Percentiles rank a stretch among this genome's conserved stretches.
These are phyloP conservation scores for Lerista edwardsae DNA, from an alignment of 2,797 vertebrate genomes.

Conservation along the genomic window DNA sequence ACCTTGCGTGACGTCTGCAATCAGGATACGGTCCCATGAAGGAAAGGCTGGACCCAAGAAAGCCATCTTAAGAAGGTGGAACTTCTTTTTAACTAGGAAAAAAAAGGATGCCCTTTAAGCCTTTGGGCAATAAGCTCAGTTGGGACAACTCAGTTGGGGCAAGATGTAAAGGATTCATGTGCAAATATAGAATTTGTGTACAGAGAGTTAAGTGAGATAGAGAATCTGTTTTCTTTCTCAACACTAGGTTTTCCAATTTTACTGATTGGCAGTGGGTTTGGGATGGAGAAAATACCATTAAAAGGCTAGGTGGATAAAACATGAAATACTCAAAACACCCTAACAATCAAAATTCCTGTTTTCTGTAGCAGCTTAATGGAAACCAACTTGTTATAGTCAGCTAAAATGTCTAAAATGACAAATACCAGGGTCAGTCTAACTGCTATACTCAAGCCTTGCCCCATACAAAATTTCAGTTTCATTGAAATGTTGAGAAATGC, in stretches of 20 bases:
- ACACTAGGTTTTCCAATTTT: neutral
- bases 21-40: neutral
- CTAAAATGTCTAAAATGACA: neutral
- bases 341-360: neutral
- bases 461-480: neutral
- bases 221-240: neutral
- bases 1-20: neutral
- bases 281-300: neutral
- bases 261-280: neutral
- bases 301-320: neutral
- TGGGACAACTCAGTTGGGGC: neutral
- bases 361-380: neutral
- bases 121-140: neutral
- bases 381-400: neutral
- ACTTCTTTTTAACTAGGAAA: neutral
- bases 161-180: neutral
- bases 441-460: neutral
- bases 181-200: neutral
- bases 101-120: neutral
- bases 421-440: too few species aligned
- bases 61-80: neutral
- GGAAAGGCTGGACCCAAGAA: neutral
- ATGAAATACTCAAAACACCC: neutral
- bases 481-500: neutral
- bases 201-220: neutral